Conservation (phyloP, 2,888 invertebrate species). For the Acrocyrtus sp. region DNA sequence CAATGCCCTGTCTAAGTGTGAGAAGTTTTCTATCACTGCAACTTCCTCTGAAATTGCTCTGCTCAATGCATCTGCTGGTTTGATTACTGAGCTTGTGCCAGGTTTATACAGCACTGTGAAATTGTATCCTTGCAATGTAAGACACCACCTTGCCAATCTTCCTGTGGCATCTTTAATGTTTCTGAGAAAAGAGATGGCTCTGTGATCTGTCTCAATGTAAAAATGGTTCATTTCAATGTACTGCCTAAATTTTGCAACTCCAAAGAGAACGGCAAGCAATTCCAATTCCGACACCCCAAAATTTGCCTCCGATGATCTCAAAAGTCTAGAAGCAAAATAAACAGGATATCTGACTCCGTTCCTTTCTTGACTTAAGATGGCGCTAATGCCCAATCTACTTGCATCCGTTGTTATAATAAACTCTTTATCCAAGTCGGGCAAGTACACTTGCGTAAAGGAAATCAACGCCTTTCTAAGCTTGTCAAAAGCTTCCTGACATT, state of each 20-base stretch:
- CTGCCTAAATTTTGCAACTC: conserved; percentile 11
- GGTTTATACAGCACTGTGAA: conserved; percentile 66
- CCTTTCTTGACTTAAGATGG: conserved; percentile 62
- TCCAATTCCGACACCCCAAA: conserved; percentile 18
- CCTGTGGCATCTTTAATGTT: conserved; percentile 17
- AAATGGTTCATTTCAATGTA: conserved; percentile 22
- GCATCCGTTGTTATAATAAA: conserved; percentile 64
- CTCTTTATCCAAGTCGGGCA: conserved; percentile 58
- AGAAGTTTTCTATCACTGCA: not conserved
- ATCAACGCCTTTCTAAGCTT: conserved; percentile 10
- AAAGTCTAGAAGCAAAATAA: conserved; percentile 45
- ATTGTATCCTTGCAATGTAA: conserved; percentile 66
- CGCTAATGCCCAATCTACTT: conserved; percentile 61
- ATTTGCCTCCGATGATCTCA: conserved; percentile 6
- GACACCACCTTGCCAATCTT: conserved; percentile 67
- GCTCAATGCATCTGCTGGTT: conserved; percentile 66
- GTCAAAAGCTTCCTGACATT: conserved; percentile 39
- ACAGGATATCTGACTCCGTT: conserved; percentile 55
- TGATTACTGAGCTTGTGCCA: conserved; percentile 64
- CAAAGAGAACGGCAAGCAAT: conserved; percentile 16
- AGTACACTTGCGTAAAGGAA: conserved; percentile 52
- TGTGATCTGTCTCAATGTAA: conserved; percentile 11
- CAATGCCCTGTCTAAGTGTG: not conserved
- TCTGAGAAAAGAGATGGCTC: not conserved
- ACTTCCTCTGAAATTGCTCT: not conserved